phyloP scores from a whole-genome alignment of 2,888 invertebrate species.

The Blera fallax region DNA sequence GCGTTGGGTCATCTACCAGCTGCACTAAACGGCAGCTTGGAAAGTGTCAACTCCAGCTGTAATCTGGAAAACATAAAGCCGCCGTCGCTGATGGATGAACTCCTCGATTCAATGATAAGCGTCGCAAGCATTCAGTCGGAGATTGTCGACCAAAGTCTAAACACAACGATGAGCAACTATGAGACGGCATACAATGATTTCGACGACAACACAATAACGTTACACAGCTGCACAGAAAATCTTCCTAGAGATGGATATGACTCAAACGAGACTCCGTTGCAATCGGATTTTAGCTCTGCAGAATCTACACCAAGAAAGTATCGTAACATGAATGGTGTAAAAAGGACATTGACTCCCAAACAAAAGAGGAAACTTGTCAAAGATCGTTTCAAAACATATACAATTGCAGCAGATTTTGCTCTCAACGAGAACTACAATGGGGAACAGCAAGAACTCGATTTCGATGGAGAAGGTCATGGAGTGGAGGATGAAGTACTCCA shows the following conservation, averaged over 20 bases:
- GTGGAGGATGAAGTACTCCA: conserved; percentile 78
- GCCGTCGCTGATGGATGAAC: conserved; percentile 90
- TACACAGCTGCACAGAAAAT: conserved; percentile 83
- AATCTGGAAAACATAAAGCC: conserved; percentile 92
- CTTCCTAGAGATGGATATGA: conserved; percentile 75
- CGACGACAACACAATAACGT: conserved; percentile 83
- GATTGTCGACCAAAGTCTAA: conserved; percentile 84
- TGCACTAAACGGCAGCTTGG: conserved; percentile 84
- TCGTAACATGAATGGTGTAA: conserved; percentile 77
- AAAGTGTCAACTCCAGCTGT: conserved; percentile 84
- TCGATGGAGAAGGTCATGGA: conserved; percentile 78
- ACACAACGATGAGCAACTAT: conserved; percentile 81
- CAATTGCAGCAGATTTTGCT: conserved; percentile 86
- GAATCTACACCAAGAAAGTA: conserved; percentile 89
- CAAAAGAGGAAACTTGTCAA: conserved; percentile 89
- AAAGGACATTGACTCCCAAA: conserved; percentile 86
- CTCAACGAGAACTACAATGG: conserved; percentile 74
- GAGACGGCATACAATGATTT: conserved; percentile 81
- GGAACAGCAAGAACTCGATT: conserved; percentile 76
- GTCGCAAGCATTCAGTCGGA: conserved; percentile 92
- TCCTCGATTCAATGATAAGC: conserved; percentile 91
- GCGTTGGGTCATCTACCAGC: conserved; percentile 83
- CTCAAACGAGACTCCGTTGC: conserved; percentile 84
- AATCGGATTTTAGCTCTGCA: conserved; percentile 88
- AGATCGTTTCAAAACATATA: conserved; percentile 92